Conservation (phyloP, 1,140 invertebrate genomes). For the Drosophila eugracilis region DNA sequence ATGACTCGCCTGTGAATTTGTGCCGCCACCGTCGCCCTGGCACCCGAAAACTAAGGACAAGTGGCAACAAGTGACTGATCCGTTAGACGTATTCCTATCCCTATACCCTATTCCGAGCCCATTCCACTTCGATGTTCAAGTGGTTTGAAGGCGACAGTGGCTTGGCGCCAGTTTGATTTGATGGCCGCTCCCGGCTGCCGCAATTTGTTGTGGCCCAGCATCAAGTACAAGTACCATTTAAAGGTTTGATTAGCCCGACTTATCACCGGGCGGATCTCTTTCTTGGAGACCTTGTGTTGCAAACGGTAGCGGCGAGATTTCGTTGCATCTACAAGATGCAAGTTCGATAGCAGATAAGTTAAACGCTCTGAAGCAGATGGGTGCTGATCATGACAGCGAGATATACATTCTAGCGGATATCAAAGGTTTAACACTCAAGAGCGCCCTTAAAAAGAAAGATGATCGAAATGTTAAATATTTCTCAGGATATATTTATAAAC, state of each 20-base stretch:
- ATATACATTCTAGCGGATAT: slow-evolving; percentile 21
- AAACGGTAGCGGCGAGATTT: slow-evolving; percentile 52
- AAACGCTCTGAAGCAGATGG: slow-evolving; percentile 54
- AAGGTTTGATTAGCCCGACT: slow-evolving; percentile 69
- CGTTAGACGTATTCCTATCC: slow-evolving; percentile 31
- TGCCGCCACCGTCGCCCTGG: slow-evolving; percentile 63
- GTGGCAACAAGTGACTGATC: slow-evolving; percentile 70
- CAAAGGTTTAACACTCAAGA: slow-evolving; percentile 31
- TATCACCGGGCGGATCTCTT: slow-evolving; percentile 71
- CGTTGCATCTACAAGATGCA: slow-evolving; percentile 30
- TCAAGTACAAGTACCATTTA: slow-evolving; percentile 76
- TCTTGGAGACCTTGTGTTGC: slow-evolving; percentile 9
- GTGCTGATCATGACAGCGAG: slow-evolving; percentile 16
- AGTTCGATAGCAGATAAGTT: slow-evolving; percentile 58
- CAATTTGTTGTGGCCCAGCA: slow-evolving; percentile 67
- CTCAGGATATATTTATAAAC: background rate
- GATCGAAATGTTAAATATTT: slow-evolving; percentile 10
- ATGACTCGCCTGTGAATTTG: slow-evolving; percentile 75
- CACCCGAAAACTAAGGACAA: slow-evolving; percentile 48
- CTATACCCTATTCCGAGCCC: background rate
- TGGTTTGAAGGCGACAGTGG: slow-evolving; percentile 64
- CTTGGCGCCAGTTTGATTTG: slow-evolving; percentile 68
- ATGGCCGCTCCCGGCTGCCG: slow-evolving; percentile 33
- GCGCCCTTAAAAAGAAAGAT: slow-evolving; percentile 7
- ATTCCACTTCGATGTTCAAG: slow-evolving; percentile 52